Evolutionary conservation across 2,113 vertebrate genomes (phyloP).

Genomic region (Ranitomeya variabilis): DNA sequence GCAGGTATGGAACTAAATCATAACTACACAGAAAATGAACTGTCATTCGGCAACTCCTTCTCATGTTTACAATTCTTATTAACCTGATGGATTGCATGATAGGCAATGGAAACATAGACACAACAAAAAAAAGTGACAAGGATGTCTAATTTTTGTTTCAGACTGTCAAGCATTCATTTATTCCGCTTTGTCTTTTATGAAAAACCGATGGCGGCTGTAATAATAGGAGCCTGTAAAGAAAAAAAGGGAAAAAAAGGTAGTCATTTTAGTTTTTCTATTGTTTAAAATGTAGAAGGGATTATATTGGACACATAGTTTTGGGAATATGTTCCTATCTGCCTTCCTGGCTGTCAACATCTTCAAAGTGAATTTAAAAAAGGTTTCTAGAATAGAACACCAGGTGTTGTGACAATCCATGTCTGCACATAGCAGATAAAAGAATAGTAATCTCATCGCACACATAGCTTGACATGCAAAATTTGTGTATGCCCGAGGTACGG

Average conservation of each 20-base stretch:
- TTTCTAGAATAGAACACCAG: constrained; percentile 35
- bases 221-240: constrained; percentile 22
- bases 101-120: not conserved
- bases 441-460: not conserved
- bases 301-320: constrained; percentile 19
- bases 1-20: constrained; percentile 39
- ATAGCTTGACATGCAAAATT: not conserved
- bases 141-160: not conserved
- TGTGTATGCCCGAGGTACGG: not conserved
- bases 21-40: constrained; percentile 18
- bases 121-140: not conserved
- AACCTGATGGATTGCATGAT: constrained; percentile 31
- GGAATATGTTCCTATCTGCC: constrained; percentile 32
- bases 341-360: constrained; percentile 18
- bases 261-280: constrained; percentile 1
- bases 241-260: constrained; percentile 2
- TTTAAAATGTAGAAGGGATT: constrained; percentile 6
- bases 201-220: constrained; percentile 2
- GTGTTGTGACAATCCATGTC: constrained; percentile 39
- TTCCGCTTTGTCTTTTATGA: constrained; percentile 22
- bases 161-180: constrained; percentile 19
- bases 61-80: constrained; percentile 48
- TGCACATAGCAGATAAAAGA: constrained; percentile 31
- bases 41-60: constrained; percentile 27
- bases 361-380: not conserved